Evolutionary conservation across 1,140 invertebrate genomes (phyloP).

Genomic region (Doryteuthis pealeii): DNA sequence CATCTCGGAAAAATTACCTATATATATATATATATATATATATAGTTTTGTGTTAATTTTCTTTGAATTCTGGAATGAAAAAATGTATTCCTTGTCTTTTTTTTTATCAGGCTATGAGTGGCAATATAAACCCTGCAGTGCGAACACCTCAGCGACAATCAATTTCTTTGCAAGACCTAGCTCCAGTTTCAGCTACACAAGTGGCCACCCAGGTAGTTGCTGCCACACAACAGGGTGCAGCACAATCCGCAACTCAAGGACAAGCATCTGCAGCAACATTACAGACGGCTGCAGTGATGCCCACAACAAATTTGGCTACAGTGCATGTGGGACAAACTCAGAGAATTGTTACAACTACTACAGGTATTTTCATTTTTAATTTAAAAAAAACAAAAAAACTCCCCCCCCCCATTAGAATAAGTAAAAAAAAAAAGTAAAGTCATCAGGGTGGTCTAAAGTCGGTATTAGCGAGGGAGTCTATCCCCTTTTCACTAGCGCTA

Average conservation of each 20-base stretch:
- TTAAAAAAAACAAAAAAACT: conserved; percentile 27
- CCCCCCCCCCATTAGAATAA: conserved; percentile 43
- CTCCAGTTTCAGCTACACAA: conserved; percentile 31
- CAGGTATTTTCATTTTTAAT: conserved; percentile 13
- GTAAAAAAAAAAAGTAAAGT: too few species aligned
- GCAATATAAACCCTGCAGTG: conserved; percentile 37
- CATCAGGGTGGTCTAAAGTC: too few species aligned
- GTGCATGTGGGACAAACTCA: conserved; percentile 5
- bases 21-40: too few species aligned
- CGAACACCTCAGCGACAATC: conserved; percentile 29
- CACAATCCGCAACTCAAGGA: conserved; percentile 36
- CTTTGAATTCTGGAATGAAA: too few species aligned
- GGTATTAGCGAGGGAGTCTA: too few species aligned
- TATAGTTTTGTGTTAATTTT: too few species aligned
- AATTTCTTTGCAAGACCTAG: conserved; percentile 45
- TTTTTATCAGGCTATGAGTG: conserved; percentile 40
- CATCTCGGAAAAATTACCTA: too few species aligned
- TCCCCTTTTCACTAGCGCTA: too few species aligned
- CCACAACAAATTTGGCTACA: conserved; percentile 4
- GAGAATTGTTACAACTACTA: neutral
- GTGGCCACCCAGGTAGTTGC: conserved; percentile 31
- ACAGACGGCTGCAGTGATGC: neutral
- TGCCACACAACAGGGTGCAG: conserved; percentile 45
- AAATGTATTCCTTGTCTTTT: neutral
- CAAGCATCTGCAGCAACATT: conserved; percentile 27